Conservation (phyloP, 2,888 invertebrate genomes). For the Strigamia transsilvanica region DNA sequence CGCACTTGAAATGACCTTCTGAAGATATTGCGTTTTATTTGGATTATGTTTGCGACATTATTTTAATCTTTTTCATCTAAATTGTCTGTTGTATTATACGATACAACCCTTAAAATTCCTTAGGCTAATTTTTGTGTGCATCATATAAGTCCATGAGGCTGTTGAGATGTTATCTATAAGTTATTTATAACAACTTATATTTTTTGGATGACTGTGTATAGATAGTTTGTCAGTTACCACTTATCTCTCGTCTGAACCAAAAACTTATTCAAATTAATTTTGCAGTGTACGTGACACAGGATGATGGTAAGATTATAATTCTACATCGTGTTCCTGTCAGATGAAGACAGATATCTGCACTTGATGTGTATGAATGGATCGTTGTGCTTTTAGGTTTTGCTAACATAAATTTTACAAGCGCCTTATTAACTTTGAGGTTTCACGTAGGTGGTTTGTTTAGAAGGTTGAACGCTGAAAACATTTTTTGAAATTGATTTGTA, state of each 20-base stretch:
- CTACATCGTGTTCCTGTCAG: conserved; percentile 17
- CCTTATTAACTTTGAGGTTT: neutral
- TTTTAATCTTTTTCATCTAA: conserved; percentile 1
- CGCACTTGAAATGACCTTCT: neutral
- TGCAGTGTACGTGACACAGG: neutral
- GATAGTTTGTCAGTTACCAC: neutral
- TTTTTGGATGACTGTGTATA: too few species aligned
- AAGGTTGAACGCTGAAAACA: too few species aligned
- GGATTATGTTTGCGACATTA: neutral
- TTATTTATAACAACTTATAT: neutral
- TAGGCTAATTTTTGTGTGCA: neutral
- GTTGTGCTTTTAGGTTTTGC: neutral
- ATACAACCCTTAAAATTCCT: neutral
- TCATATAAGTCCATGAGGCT: neutral
- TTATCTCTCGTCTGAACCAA: neutral
- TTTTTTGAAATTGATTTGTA: too few species aligned
- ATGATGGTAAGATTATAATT: neutral
- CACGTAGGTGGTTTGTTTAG: neutral
- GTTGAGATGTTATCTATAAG: neutral
- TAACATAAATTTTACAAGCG: neutral
- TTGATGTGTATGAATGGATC: conserved; percentile 2
- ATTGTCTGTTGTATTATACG: neutral
- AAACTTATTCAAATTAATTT: neutral
- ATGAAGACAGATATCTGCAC: neutral
- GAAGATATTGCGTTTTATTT: neutral